A percentile compares a stretch with the other conserved stretches of the same genome.
Evolutionary conservation across 2,888 invertebrate genomes (phyloP).

Genomic region (Limnephilus lunatus): DNA sequence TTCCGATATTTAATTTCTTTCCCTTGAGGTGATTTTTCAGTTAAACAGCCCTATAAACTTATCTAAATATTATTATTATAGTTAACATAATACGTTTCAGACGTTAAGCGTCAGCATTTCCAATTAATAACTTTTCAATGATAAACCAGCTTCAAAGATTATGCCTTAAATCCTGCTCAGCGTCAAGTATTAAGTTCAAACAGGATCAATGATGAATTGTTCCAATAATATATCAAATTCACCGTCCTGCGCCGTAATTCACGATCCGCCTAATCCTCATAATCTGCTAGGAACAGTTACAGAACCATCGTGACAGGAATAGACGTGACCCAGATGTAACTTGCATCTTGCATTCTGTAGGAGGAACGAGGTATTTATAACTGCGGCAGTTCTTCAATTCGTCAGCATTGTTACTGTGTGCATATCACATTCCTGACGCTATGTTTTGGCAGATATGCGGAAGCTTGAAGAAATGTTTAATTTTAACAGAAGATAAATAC

Average conservation of each 20-base stretch:
- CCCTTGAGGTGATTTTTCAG: too few relatives aligned
- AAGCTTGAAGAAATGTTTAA: not conserved
- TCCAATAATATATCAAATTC: not conserved
- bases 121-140: not conserved
- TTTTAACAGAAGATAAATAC: not conserved
- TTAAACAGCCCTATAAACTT: too few relatives aligned
- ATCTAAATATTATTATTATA: not conserved
- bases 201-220: not conserved
- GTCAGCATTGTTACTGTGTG: not conserved
- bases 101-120: not conserved
- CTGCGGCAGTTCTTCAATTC: constrained; percentile 25
- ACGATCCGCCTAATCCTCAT: not conserved
- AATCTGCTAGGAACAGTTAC: constrained; percentile 5
- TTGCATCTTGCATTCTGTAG: constrained; percentile 19
- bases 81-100: not conserved
- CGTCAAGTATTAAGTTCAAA: not conserved
- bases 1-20: too few relatives aligned
- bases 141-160: not conserved
- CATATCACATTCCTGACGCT: not conserved
- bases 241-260: not conserved
- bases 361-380: constrained; percentile 9
- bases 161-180: not conserved
- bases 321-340: constrained; percentile 38
- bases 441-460: not conserved
- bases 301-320: constrained; percentile 34